phyloP scores from a whole-genome alignment of 2,797 vertebrate genomes.

The Microctenopoma steveboyesi region DNA sequence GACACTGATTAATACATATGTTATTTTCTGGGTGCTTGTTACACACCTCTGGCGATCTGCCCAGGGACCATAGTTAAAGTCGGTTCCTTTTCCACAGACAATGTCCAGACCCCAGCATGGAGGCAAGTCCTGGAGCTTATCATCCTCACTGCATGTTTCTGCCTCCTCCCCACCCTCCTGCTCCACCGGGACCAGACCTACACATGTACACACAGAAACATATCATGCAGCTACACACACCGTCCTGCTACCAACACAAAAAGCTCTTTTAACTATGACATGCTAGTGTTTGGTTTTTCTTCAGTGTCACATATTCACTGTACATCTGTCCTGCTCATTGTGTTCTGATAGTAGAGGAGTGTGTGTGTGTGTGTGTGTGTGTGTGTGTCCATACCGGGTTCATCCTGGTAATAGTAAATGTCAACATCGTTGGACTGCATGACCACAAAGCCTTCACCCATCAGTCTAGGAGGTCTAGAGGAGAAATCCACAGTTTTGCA shows the following conservation, averaged over 20 bases:
- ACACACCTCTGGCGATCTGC: conserved; percentile 94
- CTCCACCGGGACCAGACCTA: conserved; percentile 94
- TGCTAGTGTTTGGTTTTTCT: not conserved
- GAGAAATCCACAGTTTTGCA: conserved; percentile 14
- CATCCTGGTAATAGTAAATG: conserved; percentile 99
- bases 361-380: not conserved
- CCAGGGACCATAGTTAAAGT: conserved; percentile 99
- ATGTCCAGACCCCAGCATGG: conserved; percentile 98
- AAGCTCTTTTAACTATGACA: not conserved
- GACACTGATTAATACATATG: not conserved
- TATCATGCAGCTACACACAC: not conserved
- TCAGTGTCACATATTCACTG: not conserved
- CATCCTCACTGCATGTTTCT: conserved; percentile 88
- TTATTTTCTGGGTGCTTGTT: not conserved
- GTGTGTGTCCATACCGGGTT: conserved; percentile 86
- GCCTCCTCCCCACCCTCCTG: conserved; percentile 87
- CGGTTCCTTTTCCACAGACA: conserved; percentile 98
- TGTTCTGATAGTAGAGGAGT: not conserved
- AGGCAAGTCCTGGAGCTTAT: conserved; percentile 95
- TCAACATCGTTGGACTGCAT: conserved; percentile 99
- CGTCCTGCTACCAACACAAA: not conserved
- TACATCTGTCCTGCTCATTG: not conserved
- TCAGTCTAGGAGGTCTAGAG: conserved; percentile 93
- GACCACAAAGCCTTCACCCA: conserved; percentile 99
- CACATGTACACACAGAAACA: conserved; percentile 21